Base-by-base conservation (phyloP, 2,797 vertebrate species). In the Odontamblyopus rebecca region DNA sequence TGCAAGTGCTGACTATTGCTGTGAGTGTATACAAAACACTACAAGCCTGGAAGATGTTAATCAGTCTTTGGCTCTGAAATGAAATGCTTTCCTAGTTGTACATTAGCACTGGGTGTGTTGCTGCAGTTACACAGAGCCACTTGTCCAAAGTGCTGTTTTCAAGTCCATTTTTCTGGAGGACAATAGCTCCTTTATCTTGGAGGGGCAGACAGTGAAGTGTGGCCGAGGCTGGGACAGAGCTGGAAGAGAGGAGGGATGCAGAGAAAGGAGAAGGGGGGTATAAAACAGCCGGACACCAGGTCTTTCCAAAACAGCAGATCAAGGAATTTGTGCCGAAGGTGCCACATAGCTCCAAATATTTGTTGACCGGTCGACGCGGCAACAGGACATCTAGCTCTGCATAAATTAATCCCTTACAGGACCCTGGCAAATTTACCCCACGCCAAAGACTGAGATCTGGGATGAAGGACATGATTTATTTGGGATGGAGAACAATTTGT, bases 341-440 rank as follows among this genome's bases (percentile, higher is more conserved):
- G 95, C 94, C 92, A 95, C 94, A 92, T 92, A 93, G 89, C 81
- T 95, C 90, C 90, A 95, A 95, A 95, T 97, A 96, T 97, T 98
- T 98, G 96, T 97, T 97, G 91, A 91, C 93, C 63, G 74, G 90
- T 96, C 90, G 91, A 92, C 93, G 91, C 79, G 88, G 95, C 88
- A 96, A 96, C 95, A 74, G 72, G 71, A 84, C 89, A 90, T 89
- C 89, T 84, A 88, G 88, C 83, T 65, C 81, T 90, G 93, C 95
- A 94, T 93, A 89, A 86, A 84, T 86, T 87, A 93, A 94, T 91
- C 86, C 75, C 59, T 71, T 77, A 83, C 86, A 89, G 0, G 69
- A 93, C 90, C 13, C 19, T 27, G 7, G 19, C 23, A 76, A 70
- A 77, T 66, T 78, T 69, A 68, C 71, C 16, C 62, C 60, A 16